phyloP scores from a whole-genome alignment of 2,113 vertebrate species.

The Alethe diademata region DNA sequence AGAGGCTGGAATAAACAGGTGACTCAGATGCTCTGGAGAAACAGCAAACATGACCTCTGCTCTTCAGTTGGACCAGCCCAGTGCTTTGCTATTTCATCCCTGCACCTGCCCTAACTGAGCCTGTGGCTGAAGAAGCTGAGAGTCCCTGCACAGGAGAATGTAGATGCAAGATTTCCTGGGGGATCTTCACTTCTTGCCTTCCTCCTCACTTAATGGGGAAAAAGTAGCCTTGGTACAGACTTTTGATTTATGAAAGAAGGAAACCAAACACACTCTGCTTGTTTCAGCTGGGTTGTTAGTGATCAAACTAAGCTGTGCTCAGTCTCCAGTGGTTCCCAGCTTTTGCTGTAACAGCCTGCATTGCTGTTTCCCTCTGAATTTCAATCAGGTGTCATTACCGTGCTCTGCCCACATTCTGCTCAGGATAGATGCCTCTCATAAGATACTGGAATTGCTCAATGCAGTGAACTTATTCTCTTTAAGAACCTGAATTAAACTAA shows the following conservation, averaged over 20 bases:
- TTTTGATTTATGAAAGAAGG: background rate
- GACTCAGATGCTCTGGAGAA: background rate
- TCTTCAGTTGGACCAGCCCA: background rate
- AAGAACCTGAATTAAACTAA: conserved; percentile 34
- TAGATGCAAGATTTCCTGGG: background rate
- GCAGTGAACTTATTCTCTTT: conserved; percentile 12
- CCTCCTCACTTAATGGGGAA: background rate
- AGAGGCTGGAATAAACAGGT: background rate
- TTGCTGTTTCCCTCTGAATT: conserved; percentile 38
- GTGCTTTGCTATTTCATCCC: background rate
- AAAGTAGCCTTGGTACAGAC: background rate
- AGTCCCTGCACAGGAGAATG: background rate
- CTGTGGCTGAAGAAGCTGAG: background rate
- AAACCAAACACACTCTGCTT: background rate
- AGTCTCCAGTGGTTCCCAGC: background rate
- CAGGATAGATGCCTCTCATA: conserved; percentile 25
- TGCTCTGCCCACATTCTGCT: background rate
- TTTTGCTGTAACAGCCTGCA: background rate
- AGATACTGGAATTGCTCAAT: background rate
- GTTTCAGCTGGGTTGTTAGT: background rate
- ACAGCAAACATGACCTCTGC: background rate
- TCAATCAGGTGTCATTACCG: background rate
- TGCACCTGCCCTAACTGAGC: background rate
- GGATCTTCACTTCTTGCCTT: background rate
- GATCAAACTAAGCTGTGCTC: background rate